Evolutionary conservation across 2,797 vertebrate species (phyloP), one percentile per base, ranked within the genome.

Genomic region (Centropyge bicolor): DNA sequence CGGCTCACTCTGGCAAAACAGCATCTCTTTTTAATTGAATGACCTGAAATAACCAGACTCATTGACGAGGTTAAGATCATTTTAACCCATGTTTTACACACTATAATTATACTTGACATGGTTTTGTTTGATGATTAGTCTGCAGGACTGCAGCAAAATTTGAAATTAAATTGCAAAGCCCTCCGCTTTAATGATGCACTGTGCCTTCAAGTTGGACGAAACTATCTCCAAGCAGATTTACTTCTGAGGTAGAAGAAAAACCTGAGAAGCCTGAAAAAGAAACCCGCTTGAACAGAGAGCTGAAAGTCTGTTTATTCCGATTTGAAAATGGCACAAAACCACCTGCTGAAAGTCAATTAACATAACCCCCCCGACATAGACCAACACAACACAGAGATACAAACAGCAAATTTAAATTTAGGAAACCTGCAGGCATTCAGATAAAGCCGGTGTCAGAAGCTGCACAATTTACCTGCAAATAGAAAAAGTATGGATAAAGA

Each of bases 341-440:
- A 94, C 91, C 92, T 94, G 93, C 94, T 87, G 93, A 88, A 95
- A 95, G 94, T 95, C 92, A 95, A 95, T 95, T 95, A 96, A 94
- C 91, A 95, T 93, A 95, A 92, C 89, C 86, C 93, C 91, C 86
- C 93, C 91, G 94, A 95, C 93, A 93, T 74, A 85, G 88, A 89
- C 83, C 90, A 85, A 86, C 91, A 93, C 86, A 89, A 91, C 93
- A 90, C 76, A 89, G 80, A 86, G 92, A 94, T 92, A 93, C 92
- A 95, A 94, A 94, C 90, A 91, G 90, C 85, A 86, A 75, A 94
- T 95, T 94, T 91, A 92, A 95, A 95, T 95, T 87, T 89, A 81
- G 91, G 92, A 69, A 91, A 93, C 91, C 95, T 95, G 95, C 93
- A 93, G 93, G 93, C 90, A 90, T 92, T 92, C 92, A 92, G 94